phyloP scores from a whole-genome alignment of 2,113 vertebrate genomes.

The Pseudolaguvia tuberculata region DNA sequence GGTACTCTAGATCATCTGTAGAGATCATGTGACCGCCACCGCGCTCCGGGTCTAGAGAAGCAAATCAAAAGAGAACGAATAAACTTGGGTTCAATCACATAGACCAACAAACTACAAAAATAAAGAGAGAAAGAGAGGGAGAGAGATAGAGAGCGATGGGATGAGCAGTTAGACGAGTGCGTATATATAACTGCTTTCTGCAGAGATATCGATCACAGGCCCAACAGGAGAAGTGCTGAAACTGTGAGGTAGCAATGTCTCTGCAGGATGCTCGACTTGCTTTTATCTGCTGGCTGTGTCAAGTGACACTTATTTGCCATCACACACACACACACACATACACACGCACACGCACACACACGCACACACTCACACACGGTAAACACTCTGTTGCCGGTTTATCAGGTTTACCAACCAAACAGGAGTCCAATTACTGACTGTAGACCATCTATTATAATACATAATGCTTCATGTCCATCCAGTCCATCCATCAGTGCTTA shows the following conservation, averaged over 20 bases:
- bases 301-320: slow-evolving; percentile 51
- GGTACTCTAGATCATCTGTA: slow-evolving; percentile 95
- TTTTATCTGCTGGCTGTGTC: slow-evolving; percentile 50
- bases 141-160: slow-evolving; percentile 52
- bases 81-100: not conserved
- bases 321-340: slow-evolving; percentile 4
- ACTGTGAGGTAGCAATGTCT: slow-evolving; percentile 48
- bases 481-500: not conserved
- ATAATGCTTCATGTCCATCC: not conserved
- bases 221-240: slow-evolving; percentile 51
- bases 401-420: slow-evolving; percentile 3
- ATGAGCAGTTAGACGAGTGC: slow-evolving; percentile 62
- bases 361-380: slow-evolving; percentile 11
- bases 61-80: slow-evolving; percentile 7
- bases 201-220: slow-evolving; percentile 64
- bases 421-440: slow-evolving; percentile 2
- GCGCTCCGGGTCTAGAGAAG: slow-evolving; percentile 81
- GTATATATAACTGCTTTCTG: slow-evolving; percentile 45
- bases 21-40: slow-evolving; percentile 96
- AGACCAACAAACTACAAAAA: not conserved
- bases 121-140: slow-evolving; percentile 47
- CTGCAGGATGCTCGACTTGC: slow-evolving; percentile 51
- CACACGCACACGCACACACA: slow-evolving; percentile 16
- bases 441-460: not conserved
- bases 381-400: not conserved